Conservation (phyloP, 2,797 vertebrate species). For the Eulemur coronatus region DNA sequence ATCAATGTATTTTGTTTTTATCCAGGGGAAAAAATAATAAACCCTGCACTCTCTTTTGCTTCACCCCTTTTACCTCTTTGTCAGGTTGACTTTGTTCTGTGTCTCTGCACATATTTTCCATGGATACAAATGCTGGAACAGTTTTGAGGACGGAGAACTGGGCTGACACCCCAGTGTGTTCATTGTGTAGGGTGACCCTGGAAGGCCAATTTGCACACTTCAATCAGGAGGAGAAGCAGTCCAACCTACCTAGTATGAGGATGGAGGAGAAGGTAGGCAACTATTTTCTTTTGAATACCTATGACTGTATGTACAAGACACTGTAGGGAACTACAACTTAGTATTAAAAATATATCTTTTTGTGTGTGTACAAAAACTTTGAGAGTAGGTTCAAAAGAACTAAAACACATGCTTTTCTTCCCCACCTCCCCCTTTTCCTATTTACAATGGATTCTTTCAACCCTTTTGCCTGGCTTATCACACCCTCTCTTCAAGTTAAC, state of each 20-base stretch:
- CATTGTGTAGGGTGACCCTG: neutral
- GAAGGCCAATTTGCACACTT: too few species aligned
- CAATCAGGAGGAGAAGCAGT: neutral
- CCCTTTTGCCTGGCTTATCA: neutral
- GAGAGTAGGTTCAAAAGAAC: neutral
- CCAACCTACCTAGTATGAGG: accelerated
- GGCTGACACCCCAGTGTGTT: neutral
- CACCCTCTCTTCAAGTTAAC: neutral
- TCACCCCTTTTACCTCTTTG: neutral
- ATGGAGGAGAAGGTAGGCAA: neutral
- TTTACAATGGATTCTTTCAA: neutral
- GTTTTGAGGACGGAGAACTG: neutral
- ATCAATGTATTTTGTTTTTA: neutral
- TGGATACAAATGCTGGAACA: neutral
- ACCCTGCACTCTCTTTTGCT: neutral
- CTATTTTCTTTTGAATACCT: neutral
- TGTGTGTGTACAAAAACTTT: neutral
- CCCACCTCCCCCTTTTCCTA: neutral
- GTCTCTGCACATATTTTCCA: neutral
- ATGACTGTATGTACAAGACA: neutral
- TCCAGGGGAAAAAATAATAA: neutral
- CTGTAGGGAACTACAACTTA: neutral
- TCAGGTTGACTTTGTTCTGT: neutral
- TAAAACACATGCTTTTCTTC: neutral
- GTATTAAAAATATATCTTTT: neutral